phyloP scores from a whole-genome alignment of 2,797 vertebrate genomes.

The Halcyon badia region DNA sequence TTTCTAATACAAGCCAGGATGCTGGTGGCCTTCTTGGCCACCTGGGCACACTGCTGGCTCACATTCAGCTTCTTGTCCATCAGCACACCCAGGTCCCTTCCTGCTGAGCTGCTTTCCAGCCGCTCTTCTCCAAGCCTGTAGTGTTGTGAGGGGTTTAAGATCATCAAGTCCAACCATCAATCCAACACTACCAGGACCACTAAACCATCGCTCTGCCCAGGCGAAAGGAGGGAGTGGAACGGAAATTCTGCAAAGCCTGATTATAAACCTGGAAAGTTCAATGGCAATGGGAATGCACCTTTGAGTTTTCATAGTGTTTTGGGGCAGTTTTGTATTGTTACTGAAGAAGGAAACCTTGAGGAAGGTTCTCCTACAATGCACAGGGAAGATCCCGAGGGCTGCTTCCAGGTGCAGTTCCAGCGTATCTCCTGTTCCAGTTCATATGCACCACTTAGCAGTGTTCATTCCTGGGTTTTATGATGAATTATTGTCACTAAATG shows the following conservation, averaged over 20 bases:
- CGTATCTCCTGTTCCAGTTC: background rate
- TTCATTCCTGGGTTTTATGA: background rate
- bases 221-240: background rate
- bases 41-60: no score
- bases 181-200: no score
- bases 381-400: background rate
- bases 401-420: background rate
- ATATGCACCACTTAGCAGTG: accelerated
- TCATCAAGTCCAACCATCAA: no score
- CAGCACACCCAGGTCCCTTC: no score
- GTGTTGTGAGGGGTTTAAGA: no score
- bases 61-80: no score
- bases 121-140: no score
- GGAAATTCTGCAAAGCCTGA: background rate
- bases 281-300: background rate
- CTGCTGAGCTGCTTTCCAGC: no score
- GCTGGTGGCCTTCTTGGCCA: no score
- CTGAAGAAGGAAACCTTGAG: background rate
- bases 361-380: background rate
- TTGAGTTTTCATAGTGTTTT: background rate
- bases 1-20: no score
- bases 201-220: background rate
- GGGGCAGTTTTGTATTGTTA: background rate
- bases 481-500: background rate
- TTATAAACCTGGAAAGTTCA: background rate